These are phyloP conservation scores for Malacosoma neustria DNA, from an alignment of 2,888 invertebrate species.

Conservation along the genomic window DNA sequence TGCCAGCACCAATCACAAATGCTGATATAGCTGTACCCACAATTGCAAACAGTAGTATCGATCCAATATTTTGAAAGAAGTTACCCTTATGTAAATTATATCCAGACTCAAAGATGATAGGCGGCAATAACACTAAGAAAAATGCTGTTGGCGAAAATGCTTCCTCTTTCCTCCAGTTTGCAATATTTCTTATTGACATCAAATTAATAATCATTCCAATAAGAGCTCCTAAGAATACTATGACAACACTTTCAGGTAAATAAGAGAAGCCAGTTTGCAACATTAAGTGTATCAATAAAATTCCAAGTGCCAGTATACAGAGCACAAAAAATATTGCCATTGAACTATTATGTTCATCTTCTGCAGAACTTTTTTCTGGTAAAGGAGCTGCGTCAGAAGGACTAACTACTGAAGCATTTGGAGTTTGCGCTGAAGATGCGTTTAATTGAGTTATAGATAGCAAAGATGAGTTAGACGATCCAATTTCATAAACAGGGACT, in stretches of 20 bases:
- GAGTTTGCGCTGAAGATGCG: constrained; percentile 35
- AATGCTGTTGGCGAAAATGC: constrained; percentile 99
- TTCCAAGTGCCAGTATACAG: constrained; percentile 94
- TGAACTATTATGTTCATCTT: constrained; percentile 97
- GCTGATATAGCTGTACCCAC: constrained; percentile 98
- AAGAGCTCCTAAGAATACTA: constrained; percentile 94
- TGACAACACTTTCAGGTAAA: constrained; percentile 97
- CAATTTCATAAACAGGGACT: constrained; percentile 41
- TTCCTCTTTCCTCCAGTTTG: constrained; percentile 97
- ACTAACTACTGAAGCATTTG: constrained; percentile 62
- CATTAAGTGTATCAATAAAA: constrained; percentile 95
- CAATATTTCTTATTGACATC: constrained; percentile 90
- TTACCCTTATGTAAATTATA: constrained; percentile 99
- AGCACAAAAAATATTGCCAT: constrained; percentile 98
- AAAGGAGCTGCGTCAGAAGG: constrained; percentile 85
- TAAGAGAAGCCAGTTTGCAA: constrained; percentile 97
- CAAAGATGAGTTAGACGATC: constrained; percentile 43
- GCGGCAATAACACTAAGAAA: constrained; percentile 95
- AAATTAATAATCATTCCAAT: constrained; percentile 94
- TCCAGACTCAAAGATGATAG: constrained; percentile 99
- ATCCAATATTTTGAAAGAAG: constrained; percentile 98
- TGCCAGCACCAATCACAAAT: constrained; percentile 95
- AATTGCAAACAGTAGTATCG: constrained; percentile 97
- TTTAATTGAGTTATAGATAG: constrained; percentile 45
- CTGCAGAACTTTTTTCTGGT: constrained; percentile 92